A percentile compares a stretch with the other conserved stretches of the same genome.
Evolutionary conservation across 1,140 invertebrate species (phyloP).

Genomic region (Geopemphigus sp.): DNA sequence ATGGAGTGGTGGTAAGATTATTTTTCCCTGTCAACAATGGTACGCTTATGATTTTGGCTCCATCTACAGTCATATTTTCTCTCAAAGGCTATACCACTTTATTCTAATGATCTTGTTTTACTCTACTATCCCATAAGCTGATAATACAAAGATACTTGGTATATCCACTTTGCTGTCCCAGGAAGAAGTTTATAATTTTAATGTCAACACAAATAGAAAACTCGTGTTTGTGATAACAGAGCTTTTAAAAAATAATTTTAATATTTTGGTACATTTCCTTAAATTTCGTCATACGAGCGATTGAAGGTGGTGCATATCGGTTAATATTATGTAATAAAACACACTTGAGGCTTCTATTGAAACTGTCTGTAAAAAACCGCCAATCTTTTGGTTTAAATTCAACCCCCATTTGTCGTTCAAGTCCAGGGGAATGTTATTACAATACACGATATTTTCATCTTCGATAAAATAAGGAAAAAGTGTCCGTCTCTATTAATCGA

Average conservation of each 20-base stretch:
- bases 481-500: neutral
- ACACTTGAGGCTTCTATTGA: constrained; percentile 52
- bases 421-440: neutral
- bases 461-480: neutral
- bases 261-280: constrained; percentile 55
- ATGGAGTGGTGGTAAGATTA: too few relatives aligned
- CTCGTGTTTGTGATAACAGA: constrained; percentile 54
- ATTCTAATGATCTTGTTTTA: constrained; percentile 54
- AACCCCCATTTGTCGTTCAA: neutral
- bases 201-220: constrained; percentile 55
- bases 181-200: constrained; percentile 55
- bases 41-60: constrained; percentile 54
- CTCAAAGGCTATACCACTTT: constrained; percentile 53
- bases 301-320: constrained; percentile 54
- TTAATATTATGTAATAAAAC: constrained; percentile 56
- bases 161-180: constrained; percentile 56
- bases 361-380: constrained; percentile 24
- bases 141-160: constrained; percentile 57
- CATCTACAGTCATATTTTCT: constrained; percentile 53
- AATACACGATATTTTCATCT: constrained; percentile 5
- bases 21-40: constrained; percentile 53
- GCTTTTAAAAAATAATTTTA: constrained; percentile 53
- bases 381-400: neutral
- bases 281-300: constrained; percentile 54
- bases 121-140: constrained; percentile 57